phyloP scores from a whole-genome alignment of 2,797 vertebrate genomes.

The Scleropages formosus region DNA sequence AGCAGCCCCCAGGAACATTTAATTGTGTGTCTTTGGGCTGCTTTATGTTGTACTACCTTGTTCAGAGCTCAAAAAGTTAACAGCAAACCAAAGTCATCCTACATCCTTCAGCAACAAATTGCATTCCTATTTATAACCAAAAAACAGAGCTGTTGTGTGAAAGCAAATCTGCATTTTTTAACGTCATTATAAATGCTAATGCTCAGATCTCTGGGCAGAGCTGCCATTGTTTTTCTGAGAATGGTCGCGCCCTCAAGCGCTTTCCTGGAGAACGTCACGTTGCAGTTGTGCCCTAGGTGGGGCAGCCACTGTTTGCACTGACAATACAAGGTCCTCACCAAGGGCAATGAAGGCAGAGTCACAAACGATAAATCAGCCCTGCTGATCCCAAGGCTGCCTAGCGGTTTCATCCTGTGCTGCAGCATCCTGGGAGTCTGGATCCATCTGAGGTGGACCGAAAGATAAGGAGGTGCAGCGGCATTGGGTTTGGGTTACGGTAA shows the following conservation, averaged over 20 bases:
- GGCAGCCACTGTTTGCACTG: too few relatives aligned
- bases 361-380: neutral
- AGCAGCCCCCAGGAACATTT: too few relatives aligned
- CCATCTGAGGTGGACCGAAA: neutral
- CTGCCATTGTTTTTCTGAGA: too few relatives aligned
- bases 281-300: too few relatives aligned
- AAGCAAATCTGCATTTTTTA: neutral
- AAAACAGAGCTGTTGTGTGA: neutral
- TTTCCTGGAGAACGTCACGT: too few relatives aligned
- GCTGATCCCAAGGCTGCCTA: neutral
- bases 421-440: neutral
- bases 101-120: too few relatives aligned
- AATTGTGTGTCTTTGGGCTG: too few relatives aligned
- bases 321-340: neutral
- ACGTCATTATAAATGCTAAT: neutral
- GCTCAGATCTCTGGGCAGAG: neutral
- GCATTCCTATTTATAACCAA: too few relatives aligned
- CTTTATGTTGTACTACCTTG: too few relatives aligned
- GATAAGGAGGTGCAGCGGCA: constrained; percentile 5
- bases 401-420: neutral
- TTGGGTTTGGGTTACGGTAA: neutral
- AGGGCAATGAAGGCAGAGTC: neutral
- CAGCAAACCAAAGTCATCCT: too few relatives aligned
- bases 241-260: too few relatives aligned
- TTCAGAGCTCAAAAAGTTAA: too few relatives aligned